Evolutionary conservation across 2,797 vertebrate genomes (phyloP).

Genomic region (Falco novaeseelandiae): DNA sequence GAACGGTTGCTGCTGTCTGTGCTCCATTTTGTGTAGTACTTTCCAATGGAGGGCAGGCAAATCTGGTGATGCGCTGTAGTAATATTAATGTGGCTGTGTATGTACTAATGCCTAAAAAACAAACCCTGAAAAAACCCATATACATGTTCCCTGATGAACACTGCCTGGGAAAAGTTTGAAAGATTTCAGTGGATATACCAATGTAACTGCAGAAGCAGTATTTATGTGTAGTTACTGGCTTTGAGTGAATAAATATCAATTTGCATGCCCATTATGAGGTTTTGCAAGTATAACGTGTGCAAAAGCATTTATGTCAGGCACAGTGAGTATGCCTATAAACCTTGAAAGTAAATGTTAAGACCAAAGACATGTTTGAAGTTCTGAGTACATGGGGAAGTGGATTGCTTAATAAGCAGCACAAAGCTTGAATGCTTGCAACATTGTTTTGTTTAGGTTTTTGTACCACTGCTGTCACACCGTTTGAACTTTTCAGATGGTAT

Average conservation of each 20-base stretch:
- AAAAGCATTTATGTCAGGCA: conserved; percentile 23
- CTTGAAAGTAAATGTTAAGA: conserved; percentile 47
- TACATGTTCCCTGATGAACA: neutral
- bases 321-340: conserved; percentile 15
- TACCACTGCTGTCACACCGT: neutral
- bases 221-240: neutral
- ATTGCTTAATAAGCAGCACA: conserved; percentile 25
- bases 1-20: neutral
- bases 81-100: neutral
- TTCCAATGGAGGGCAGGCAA: neutral
- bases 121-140: neutral
- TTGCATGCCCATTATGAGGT: conserved; percentile 26
- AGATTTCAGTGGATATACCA: neutral
- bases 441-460: neutral
- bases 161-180: neutral
- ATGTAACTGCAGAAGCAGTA: neutral
- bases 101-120: neutral
- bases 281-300: conserved; percentile 35
- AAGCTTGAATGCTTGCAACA: neutral
- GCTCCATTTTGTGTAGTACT: fast-evolving
- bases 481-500: neutral
- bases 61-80: neutral
- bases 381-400: neutral
- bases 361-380: conserved; percentile 43
- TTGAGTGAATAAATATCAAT: conserved; percentile 43